Evolutionary conservation across 2,797 vertebrate species (phyloP).

Genomic region (Dipus sagitta): DNA sequence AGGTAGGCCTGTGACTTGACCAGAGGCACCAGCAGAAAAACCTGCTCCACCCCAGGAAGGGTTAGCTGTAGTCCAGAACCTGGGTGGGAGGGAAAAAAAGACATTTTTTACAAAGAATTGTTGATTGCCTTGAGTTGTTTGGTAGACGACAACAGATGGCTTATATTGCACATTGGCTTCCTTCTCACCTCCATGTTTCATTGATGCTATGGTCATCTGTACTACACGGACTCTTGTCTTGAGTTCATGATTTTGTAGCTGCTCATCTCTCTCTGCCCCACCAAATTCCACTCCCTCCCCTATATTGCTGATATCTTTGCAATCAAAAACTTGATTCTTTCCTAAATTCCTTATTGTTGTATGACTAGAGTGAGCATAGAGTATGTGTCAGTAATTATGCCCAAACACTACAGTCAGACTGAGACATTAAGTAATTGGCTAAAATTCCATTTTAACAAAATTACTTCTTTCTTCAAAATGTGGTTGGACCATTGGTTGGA

Average conservation of each 20-base stretch:
- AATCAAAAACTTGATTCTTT: neutral
- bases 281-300: no score
- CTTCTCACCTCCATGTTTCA: neutral
- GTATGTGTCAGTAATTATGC: neutral
- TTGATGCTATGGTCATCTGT: neutral
- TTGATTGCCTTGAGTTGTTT: neutral
- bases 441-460: neutral
- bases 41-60: neutral
- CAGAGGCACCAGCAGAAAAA: neutral
- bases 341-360: neutral
- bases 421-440: neutral
- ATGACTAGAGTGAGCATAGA: neutral
- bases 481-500: neutral
- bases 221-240: neutral
- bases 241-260: neutral
- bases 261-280: neutral
- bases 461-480: neutral
- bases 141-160: no score
- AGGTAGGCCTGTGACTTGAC: no score
- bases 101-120: neutral
- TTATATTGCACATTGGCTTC: neutral
- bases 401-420: fast-evolving
- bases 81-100: neutral
- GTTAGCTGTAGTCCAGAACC: neutral
- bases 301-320: neutral